Percentiles rank a stretch among this genome's conserved stretches.
These are phyloP conservation scores for Melanostigma gelatinosum DNA, from an alignment of 2,113 vertebrate species.

Conservation along the genomic window DNA sequence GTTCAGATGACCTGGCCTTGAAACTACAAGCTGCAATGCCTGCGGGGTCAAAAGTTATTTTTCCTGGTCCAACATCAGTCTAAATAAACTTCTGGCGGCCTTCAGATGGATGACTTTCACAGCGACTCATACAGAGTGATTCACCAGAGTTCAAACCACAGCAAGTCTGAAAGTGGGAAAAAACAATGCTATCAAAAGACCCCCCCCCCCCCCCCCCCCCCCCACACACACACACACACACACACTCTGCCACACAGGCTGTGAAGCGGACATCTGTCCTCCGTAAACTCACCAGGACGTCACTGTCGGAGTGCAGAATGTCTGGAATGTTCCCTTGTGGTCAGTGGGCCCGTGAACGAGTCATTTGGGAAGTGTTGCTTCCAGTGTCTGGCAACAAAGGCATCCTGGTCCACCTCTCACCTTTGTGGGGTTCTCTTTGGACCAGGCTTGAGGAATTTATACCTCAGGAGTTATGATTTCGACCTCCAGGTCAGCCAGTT, in stretches of 20 bases:
- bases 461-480: constrained; percentile 60
- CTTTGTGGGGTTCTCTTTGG: constrained; percentile 49
- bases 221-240: background rate
- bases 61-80: constrained; percentile 49
- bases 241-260: constrained; percentile 60
- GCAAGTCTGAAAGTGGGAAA: constrained; percentile 54
- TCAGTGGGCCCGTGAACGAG: constrained; percentile 44
- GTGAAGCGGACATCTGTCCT: constrained; percentile 67
- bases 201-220: background rate
- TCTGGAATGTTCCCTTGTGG: constrained; percentile 70
- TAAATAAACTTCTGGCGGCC: constrained; percentile 62
- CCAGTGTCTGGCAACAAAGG: constrained; percentile 51
- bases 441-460: constrained; percentile 62
- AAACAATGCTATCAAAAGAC: constrained; percentile 53
- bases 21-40: constrained; percentile 45
- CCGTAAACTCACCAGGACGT: constrained; percentile 56
- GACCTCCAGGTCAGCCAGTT: constrained; percentile 59
- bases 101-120: constrained; percentile 54
- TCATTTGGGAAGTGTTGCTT: constrained; percentile 43
- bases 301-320: constrained; percentile 62
- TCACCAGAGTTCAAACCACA: constrained; percentile 64
- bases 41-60: constrained; percentile 40
- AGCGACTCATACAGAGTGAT: constrained; percentile 56
- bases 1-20: constrained; percentile 58
- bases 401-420: constrained; percentile 50